Base-by-base conservation (phyloP, 2,888 invertebrate genomes). In the Catonia carolina region DNA sequence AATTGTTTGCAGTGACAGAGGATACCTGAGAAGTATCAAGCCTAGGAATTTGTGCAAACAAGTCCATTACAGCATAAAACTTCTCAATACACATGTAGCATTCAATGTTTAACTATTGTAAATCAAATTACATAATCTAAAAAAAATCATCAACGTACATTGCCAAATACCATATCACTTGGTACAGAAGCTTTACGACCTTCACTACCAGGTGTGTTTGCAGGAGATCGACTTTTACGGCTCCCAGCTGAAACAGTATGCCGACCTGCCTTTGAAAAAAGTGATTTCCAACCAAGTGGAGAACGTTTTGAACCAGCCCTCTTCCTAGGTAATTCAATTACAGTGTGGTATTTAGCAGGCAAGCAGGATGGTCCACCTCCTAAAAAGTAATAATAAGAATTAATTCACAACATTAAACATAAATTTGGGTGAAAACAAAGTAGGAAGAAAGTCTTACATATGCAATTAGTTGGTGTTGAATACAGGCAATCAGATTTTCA, bases 271-370 rank as follows among this genome's bases (percentile, higher is more conserved):
- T 58, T 58, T 41, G 54, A 37, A 74, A 90, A 91, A 62, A 92
- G 78, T 1, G 87, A 85, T 58, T 87, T 81, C 89, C 91, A 89
- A 10, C 89, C 88, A 0, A 77, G 78, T 76, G 7, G 85, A 82
- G 85, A 85, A 1, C 86, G 76, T 70, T 86, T 86, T 7, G 77
- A 74, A 36, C 82, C 71, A 0, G 79, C 80, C 1, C 85, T 77
- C 65, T 84, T 84, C 51, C 79, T 65, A 62, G 95, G 96, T 42
- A 94, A 75, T 57, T 96, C 94, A 63, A 97, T 80, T 3, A 97
- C 88, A 0, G 97, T 97, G 72, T 97, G 97, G 70, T 95, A 97
- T 66, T 81, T 83, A 53, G 83, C 74, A 60, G 88, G 82, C 69
- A 94, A 71, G 73, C 84, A 80, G 65, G 84, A 74, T 62, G 92